Base-by-base conservation (phyloP, 2,888 invertebrate genomes). In the Sarcophaga caerulescens region DNA sequence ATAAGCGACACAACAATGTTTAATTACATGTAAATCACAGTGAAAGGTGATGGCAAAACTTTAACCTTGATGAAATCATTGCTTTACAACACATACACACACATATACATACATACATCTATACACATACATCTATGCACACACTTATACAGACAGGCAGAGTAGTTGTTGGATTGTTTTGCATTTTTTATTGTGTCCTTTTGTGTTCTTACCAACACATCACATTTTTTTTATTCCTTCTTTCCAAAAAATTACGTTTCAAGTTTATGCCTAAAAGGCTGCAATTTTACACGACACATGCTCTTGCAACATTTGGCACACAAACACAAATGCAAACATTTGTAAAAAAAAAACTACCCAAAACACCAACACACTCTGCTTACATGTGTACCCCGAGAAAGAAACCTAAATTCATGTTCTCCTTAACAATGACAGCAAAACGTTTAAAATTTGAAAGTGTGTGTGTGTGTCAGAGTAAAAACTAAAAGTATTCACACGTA, bases 251-350 rank as follows among this genome's bases (percentile, higher is more conserved):
- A 60, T 47, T 62, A 71, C 68, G 57, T 78, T 81, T 85, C 85
- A 85, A 85, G 81, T 85, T 85, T 81, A 74, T 81, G 74, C 81
- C 81, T 85, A 81, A 85, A 75, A 85, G 81, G 85, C 57, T 68
- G 62, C 69, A 81, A 76, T 63, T 63, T 75, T 76, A n/a, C 47
- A 75, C 21, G 63, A 73, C 74, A 73, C 35, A 35, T 35, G 35
- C 25, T 52, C 21, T 71, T 71, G 66, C 25, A 77, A 19, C 35
- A 35, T 71, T 45, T 12, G 14, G 25, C 44, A 44, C 17, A n/a
- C n/a, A 19, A 47, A 25, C 35, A 17, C 21, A 35, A 3, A 35
- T 10, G 2, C 35, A 35, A 35, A 10, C 35, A 35, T 2, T 35
- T 35, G 35, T 10, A 35, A 35, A 35, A 35, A 35, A 35, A 35